Evolutionary conservation across 2,888 invertebrate genomes (phyloP), one percentile per base, ranked within the genome.

Genomic region (Pyrrhosoma nymphula): DNA sequence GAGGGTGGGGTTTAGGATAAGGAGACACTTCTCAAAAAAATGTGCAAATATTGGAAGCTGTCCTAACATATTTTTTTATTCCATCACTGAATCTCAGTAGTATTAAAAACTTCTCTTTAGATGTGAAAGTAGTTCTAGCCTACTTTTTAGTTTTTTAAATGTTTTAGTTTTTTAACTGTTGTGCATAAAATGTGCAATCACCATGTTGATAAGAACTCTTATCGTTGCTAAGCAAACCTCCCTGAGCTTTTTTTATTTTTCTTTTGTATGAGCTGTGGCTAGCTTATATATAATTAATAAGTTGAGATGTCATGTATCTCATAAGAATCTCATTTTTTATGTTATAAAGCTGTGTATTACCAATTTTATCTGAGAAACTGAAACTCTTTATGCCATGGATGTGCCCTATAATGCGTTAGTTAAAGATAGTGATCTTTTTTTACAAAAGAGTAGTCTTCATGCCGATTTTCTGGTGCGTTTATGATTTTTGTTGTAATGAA

Each of bases 31-130:
- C 69, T 93, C 93, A 69, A 93, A 47, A n/a, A 60, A 69, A 93
- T 93, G 93, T 93, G 93, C 93, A 93, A 93, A 93, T 35, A 30
- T 93, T 47, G 47, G 93, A 93, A 93, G 93, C 93, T 93, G 93
- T 93, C 93, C 69, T 69, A 93, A 93, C 93, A 93, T 93, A 93
- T 93, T 93, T 93, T 93, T 93, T 93, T 93, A 93, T 75, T 93
- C 63, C 39, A 93, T 93, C 75, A 69, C 93, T 75, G 75, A 39
- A 47, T 69, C 93, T 93, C 93, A 23, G 69, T 93, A 93, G 69
- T 93, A 69, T 69, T 60, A 47, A 82, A n/a, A 93, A 55, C 55
- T 75, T 93, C 75, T 75, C 75, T 75, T 89, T 93, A 23, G 47
- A 69, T 75, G 69, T 69, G 39, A 93, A 26, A 82, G 82, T 93